These are phyloP conservation scores for Drosophila dunni DNA, from an alignment of 1,140 invertebrate genomes.

Conservation along the genomic window DNA sequence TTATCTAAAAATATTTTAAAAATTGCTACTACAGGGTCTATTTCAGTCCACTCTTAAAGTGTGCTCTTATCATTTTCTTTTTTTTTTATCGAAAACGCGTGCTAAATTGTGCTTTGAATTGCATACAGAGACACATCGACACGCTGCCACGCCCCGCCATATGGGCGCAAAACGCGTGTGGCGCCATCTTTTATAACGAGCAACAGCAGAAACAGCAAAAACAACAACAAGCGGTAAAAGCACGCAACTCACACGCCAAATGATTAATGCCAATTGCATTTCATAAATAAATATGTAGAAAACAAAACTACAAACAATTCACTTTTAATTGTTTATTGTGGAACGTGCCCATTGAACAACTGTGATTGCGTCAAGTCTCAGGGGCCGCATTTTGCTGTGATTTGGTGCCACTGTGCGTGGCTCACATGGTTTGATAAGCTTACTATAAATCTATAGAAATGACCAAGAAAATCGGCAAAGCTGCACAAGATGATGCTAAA, in stretches of 20 bases:
- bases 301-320: not conserved
- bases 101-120: constrained; percentile 16
- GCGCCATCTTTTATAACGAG: constrained; percentile 37
- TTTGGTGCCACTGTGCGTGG: not conserved
- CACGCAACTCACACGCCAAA: constrained; percentile 47
- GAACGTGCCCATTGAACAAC: constrained; percentile 24
- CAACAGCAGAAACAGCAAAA: not conserved
- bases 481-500: too few relatives aligned
- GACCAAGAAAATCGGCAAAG: too few relatives aligned
- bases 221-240: constrained; percentile 9
- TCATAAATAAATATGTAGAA: not conserved
- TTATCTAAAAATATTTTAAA: too few relatives aligned
- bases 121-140: not conserved
- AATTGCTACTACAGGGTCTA: not conserved
- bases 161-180: constrained; percentile 10
- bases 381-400: constrained; percentile 20
- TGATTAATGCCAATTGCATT: constrained; percentile 51
- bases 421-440: not conserved
- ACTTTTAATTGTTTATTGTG: constrained; percentile 1
- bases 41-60: not conserved
- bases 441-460: not conserved
- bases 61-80: not conserved
- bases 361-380: constrained; percentile 17
- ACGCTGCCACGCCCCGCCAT: constrained; percentile 5
- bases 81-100: constrained; percentile 45